Conservation (phyloP, 2,888 invertebrate genomes). For the Diarsia brunnea region DNA sequence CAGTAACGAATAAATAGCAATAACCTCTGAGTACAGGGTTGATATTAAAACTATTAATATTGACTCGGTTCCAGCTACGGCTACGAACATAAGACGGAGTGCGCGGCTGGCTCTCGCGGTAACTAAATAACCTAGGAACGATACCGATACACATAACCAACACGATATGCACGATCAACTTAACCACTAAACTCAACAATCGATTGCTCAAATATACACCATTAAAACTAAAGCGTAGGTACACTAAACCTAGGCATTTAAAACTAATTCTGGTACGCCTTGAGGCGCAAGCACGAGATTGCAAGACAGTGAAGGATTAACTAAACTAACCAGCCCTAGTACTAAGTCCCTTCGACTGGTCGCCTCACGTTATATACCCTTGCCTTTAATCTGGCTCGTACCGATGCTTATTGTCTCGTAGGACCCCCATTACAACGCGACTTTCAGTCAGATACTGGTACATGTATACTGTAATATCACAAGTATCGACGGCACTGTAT, state of each 20-base stretch:
- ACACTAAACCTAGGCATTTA: conserved; percentile 72
- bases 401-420: conserved; percentile 75
- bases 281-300: conserved; percentile 79
- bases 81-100: conserved; percentile 84
- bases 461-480: conserved; percentile 82
- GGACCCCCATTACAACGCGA: conserved; percentile 70
- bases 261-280: conserved; percentile 75
- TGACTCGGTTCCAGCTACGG: conserved; percentile 79
- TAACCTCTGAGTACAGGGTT: conserved; percentile 76
- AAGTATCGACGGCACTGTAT: conserved; percentile 84
- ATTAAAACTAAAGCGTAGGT: conserved; percentile 71
- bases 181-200: conserved; percentile 83
- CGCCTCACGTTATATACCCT: conserved; percentile 71
- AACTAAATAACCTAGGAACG: conserved; percentile 85
- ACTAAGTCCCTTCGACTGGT: conserved; percentile 72
- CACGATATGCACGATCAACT: conserved; percentile 87
- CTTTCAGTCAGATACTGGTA: conserved; percentile 74
- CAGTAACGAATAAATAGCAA: conserved; percentile 84
- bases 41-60: conserved; percentile 76
- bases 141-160: conserved; percentile 83
- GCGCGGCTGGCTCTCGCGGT: conserved; percentile 80
- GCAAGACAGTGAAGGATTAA: conserved; percentile 78
- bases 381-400: conserved; percentile 74
- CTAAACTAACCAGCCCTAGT: conserved; percentile 75
- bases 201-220: conserved; percentile 77